Percentiles rank a stretch among this genome's conserved stretches.
These are phyloP conservation scores for Papilio protenor DNA, from an alignment of 2,888 invertebrate species.

Conservation along the genomic window DNA sequence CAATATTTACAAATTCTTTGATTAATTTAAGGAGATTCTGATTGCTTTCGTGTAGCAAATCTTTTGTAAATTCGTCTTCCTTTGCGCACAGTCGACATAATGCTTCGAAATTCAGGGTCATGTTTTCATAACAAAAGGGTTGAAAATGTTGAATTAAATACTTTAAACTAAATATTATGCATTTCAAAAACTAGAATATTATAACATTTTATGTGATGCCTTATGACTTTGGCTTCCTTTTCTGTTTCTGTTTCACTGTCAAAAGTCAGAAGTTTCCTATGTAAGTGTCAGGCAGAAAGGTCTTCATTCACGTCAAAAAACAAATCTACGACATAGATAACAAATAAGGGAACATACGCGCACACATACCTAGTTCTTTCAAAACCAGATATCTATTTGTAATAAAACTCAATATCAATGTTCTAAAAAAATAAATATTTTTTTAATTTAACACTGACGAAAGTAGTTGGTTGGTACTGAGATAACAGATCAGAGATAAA, in stretches of 20 bases:
- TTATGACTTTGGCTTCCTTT: constrained; percentile 17
- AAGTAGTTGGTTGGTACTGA: too few species aligned
- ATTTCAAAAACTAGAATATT: constrained; percentile 3
- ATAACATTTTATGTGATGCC: constrained; percentile 3
- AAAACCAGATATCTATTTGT: too few species aligned
- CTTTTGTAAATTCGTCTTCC: constrained; percentile 72
- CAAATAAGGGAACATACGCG: too few species aligned
- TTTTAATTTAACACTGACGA: too few species aligned
- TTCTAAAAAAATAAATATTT: too few species aligned
- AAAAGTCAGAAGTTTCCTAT: background rate
- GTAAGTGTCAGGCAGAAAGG: background rate
- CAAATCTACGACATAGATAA: too few species aligned
- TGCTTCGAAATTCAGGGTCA: constrained; percentile 58
- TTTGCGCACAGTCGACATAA: constrained; percentile 77
- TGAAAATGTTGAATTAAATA: background rate
- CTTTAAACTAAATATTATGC: constrained; percentile 9
- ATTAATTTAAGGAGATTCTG: constrained; percentile 70
- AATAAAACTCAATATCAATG: too few species aligned
- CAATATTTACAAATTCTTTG: constrained; percentile 71
- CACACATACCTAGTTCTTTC: too few species aligned
- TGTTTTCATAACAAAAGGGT: constrained; percentile 32
- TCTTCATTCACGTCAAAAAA: too few species aligned
- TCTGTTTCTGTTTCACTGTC: background rate
- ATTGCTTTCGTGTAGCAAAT: constrained; percentile 71
- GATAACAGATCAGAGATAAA: too few species aligned